Conservation (phyloP, 2,113 vertebrate genomes). For the Mastomys coucha region DNA sequence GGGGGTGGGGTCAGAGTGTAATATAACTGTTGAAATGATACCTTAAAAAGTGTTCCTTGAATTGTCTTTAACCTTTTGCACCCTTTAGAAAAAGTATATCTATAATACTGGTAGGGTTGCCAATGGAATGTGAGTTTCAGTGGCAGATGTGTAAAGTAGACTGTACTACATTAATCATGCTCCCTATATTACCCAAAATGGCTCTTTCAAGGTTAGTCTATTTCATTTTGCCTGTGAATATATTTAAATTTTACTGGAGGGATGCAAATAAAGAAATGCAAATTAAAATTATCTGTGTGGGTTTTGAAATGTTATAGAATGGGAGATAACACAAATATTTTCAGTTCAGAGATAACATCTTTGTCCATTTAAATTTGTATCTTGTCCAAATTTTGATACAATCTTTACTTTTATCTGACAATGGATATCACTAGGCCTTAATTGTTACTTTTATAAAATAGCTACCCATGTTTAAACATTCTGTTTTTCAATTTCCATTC, state of each 20-base stretch:
- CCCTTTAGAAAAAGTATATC: not conserved
- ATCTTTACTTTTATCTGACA: not conserved
- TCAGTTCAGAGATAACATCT: not conserved
- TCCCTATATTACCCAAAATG: not conserved
- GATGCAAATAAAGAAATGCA: not conserved
- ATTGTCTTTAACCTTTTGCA: not conserved
- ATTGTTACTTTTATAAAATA: slow-evolving; percentile 21
- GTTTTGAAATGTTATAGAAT: not conserved
- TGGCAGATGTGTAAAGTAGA: not conserved
- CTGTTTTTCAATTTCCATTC: not conserved
- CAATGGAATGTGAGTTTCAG: not conserved
- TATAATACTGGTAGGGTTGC: not conserved
- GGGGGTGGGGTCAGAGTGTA: not conserved
- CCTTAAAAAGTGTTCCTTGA: not conserved
- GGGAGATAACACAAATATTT: slow-evolving; percentile 10
- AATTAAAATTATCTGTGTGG: slow-evolving; percentile 23
- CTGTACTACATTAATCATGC: not conserved
- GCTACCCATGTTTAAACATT: not conserved
- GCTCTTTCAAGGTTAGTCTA: slow-evolving; percentile 32
- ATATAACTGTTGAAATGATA: slow-evolving; percentile 9
- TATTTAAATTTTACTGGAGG: not conserved
- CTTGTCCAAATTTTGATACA: slow-evolving; percentile 39
- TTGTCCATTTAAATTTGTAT: slow-evolving; percentile 3
- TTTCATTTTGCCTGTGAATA: slow-evolving; percentile 22
- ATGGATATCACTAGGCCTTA: not conserved